These are phyloP conservation scores for Chloropsis hardwickii DNA, from an alignment of 2,113 vertebrate species.

Conservation along the genomic window DNA sequence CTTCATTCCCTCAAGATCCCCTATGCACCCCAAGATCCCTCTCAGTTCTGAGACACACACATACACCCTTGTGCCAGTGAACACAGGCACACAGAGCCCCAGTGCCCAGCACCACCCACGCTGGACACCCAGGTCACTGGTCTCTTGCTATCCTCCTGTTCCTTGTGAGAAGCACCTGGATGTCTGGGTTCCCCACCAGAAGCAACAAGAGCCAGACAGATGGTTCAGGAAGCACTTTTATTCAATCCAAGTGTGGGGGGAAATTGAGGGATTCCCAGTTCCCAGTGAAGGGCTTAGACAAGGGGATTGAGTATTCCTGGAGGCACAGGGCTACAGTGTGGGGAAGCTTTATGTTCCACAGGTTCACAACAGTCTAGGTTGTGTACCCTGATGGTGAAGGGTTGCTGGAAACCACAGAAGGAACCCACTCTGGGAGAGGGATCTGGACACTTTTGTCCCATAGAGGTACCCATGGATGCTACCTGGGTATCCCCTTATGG, in stretches of 20 bases:
- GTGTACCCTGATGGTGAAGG: not conserved
- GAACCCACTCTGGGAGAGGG: not conserved
- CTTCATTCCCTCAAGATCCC: not conserved
- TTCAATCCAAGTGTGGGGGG: not conserved
- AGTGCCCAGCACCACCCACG: not conserved
- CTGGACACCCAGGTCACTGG: not conserved
- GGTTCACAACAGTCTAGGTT: not conserved
- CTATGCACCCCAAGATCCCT: not conserved
- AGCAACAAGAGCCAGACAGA: not conserved
- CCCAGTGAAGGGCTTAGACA: not conserved
- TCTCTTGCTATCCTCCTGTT: not conserved
- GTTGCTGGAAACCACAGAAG: not conserved
- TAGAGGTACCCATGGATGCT: not conserved
- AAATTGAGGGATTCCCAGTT: not conserved
- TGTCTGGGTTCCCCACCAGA: not conserved
- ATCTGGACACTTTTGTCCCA: not conserved
- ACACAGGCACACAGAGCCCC: not conserved
- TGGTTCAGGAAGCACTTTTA: conserved; percentile 22
- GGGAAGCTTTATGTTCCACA: not conserved
- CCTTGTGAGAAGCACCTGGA: not conserved
- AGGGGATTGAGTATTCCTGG: not conserved
- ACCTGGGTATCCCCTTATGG: not conserved
- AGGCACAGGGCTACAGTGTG: not conserved
- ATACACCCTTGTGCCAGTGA: fast-evolving
- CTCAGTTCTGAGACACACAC: not conserved